Evolutionary conservation across 2,888 invertebrate species (phyloP), one percentile per base, ranked within the genome.

Genomic region (Lithophane semibrunnea): DNA sequence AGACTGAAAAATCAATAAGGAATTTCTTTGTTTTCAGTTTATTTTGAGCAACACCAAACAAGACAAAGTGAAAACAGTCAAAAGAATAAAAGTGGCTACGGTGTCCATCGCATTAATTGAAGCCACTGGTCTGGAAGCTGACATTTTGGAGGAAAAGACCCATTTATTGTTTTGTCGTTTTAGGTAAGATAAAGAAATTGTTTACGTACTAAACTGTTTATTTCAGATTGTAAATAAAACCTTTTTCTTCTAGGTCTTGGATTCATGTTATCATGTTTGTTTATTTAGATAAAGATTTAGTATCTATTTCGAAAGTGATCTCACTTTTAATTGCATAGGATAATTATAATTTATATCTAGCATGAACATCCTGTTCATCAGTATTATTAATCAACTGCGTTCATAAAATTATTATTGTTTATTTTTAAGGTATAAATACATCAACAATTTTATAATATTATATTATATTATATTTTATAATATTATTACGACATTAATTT

Each of bases 31-130:
- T 77, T 92, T 91, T 58, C 91, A 96, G 96, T 92, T 94, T 65
- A 87, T 96, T 86, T 90, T 96, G 24, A 95, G 93, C 71, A 96
- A 95, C 76, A 93, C 94, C n/a, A 95, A 93, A 85, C 89, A 92
- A 70, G 92, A 93, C 29, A 74, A 86, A 24, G 73, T 86, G 7
- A 93, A 89, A 88, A 66, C 80, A 44, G 83, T 85, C 5, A 95
- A 94, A 86, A 94, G 90, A 82, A 90, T 86, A 16, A 96, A 94
- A 92, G 76, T 93, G 60, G 96, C 99, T 24, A 99, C 99, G 49
- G 99, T 99, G 21, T 99, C 99, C 71, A 98, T 99, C 89, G 98
- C 99, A 60, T 97, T 99, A 81, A 98, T 99, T 52, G 99, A 99
- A 95, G 99, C 98, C 58, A 98, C 97, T 94, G 98, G 98, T 92